Base-by-base conservation (phyloP, 1,140 invertebrate genomes). In the Diprion similis region DNA sequence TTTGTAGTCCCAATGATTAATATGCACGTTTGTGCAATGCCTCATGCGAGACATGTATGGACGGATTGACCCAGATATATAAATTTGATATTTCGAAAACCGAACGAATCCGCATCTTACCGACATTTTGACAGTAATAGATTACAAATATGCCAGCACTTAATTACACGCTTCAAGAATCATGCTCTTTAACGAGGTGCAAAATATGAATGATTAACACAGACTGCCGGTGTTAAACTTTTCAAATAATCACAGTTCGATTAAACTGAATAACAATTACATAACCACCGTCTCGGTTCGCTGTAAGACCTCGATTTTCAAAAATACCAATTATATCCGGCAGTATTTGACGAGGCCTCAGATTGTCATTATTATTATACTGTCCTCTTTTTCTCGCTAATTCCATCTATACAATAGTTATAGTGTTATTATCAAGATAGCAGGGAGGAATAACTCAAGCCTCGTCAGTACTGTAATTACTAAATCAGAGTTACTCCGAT, bases 1-100 rank as follows among this genome's bases (percentile, higher is more conserved):
- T 86, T 87, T 87, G 85, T 88, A 88, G 86, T 88, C 86, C 86
- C 86, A 87, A 88, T 88, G 86, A 87, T 86, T 87, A 88, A 87
- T 88, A 87, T 86, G 86, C 87, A 88, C 87, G 71, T 81, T 85
- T 85, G 86, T 87, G 86, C 87, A 86, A 85, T 87, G 82, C 77
- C 85, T 84, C 82, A 78, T 76, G 68, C 76, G 85, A 86, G 85
- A 84, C 84, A 84, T 74, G 73, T 86, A 87, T 88, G 87, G 87
- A 88, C 87, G 87, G 87, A 88, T 88, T 88, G 77, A 79, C 83
- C 83, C 82, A 82, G 84, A 86, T 83, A 78, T 80, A 74, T 79
- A 73, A 15, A 13, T 71, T 71, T 79, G 80, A 82, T 82, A 78
- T 84, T 85, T 80, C 83, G 79, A 85, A 81, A 74, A 79, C 83